Base-by-base conservation (phyloP, 2,797 vertebrate genomes). In the Nasua narica region DNA sequence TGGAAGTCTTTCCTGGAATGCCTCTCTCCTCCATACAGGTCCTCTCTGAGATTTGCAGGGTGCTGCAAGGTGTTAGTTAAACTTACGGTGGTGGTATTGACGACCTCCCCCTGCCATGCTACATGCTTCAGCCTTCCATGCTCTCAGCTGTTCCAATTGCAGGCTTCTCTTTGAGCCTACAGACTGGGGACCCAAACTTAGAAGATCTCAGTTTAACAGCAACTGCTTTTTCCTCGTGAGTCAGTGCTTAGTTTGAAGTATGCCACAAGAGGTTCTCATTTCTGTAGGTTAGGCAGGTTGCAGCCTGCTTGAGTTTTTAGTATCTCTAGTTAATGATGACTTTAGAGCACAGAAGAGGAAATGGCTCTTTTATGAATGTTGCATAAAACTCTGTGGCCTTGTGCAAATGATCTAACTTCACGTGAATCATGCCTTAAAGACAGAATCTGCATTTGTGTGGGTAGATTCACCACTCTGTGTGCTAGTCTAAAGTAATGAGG, bases 301-400 rank as follows among this genome's bases (percentile, higher is more conserved):
- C 54, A 93, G 91, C 94, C 76, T 96, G 90, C 78, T 85, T 69
- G 54, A 32, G 48, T 95, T 82, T 83, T 94, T 46, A 79, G 56
- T 37, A 78, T 65, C 43, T 67, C 46, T 95, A 58, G 46, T 93
- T 96, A 87, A 40, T 92, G 87, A 70, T 90, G 84, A 84, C 94
- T 95, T 88, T 87, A 97, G 79, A 94, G 65, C 56, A 19, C 52
- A 50, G 35, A 60, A 65, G 77, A 97, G 91, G 92, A 97, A 97
- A 94, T 96, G 50, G 86, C 83, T 81, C n/a, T 83, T 76, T 62
- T 78, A 56, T 92, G 81, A 84, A 60, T 84, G 60, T 67, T 62
- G 84, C 35, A 35, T 90, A 62, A 81, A 87, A 37, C 72, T 58
- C 0, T n/a, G 21, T 52, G 50, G 67, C 67, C 81, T 46, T 50